Percentiles rank a stretch among this genome's conserved stretches.
Evolutionary conservation across 1,140 invertebrate genomes (phyloP).

Genomic region (Meloidogyne chitwoodi): DNA sequence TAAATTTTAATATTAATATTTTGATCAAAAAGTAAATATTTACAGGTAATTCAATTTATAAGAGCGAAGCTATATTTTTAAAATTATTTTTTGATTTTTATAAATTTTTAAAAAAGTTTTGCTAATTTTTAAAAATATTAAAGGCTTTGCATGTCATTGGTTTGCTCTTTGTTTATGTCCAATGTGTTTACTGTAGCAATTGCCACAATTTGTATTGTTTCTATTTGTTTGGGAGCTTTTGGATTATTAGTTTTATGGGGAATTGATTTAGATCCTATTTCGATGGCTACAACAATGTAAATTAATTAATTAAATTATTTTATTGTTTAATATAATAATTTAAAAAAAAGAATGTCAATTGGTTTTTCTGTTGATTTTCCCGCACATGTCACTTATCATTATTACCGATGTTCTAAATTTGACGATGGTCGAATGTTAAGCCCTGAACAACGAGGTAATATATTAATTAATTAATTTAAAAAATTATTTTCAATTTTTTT

Average conservation of each 20-base stretch:
- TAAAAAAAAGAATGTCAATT: conserved; percentile 59
- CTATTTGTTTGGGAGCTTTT: conserved; percentile 61
- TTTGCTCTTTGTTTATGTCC: conserved; percentile 62
- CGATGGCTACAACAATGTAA: conserved; percentile 50
- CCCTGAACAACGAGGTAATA: neutral
- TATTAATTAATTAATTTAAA: too few species aligned
- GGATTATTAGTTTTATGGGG: conserved; percentile 61
- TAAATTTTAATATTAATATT: too few species aligned
- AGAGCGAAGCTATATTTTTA: too few species aligned
- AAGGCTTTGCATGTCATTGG: conserved; percentile 60
- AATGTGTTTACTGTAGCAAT: conserved; percentile 60
- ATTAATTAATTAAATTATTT: neutral
- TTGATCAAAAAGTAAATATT: too few species aligned
- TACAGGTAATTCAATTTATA: too few species aligned
- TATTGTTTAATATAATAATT: neutral
- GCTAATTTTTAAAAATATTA: neutral
- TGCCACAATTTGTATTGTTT: conserved; percentile 60
- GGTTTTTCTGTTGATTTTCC: conserved; percentile 63
- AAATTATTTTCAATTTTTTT: neutral
- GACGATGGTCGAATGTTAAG: conserved; percentile 64
- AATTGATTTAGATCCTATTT: conserved; percentile 61
- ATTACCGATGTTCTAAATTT: conserved; percentile 66
- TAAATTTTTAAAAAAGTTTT: too few species aligned
- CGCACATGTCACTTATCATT: conserved; percentile 62
- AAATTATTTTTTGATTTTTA: too few species aligned